Percentiles rank a stretch among this genome's conserved stretches.
These are phyloP conservation scores for Eutolmus rufibarbis DNA, from an alignment of 2,888 invertebrate genomes.

Conservation along the genomic window DNA sequence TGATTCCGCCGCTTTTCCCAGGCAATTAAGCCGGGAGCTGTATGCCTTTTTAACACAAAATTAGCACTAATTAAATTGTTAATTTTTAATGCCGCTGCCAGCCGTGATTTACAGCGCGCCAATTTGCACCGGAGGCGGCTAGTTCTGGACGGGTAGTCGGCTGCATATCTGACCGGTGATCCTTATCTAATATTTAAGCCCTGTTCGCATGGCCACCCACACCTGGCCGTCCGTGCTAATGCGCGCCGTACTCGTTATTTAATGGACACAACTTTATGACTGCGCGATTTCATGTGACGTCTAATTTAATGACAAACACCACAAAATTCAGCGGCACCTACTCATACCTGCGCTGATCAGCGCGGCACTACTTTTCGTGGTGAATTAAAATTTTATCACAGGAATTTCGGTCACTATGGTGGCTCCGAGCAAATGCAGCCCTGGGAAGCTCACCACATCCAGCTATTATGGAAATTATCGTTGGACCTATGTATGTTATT, in stretches of 20 bases:
- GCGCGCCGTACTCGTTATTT: background rate
- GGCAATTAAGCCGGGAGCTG: background rate
- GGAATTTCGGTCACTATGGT: background rate
- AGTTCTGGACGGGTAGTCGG: background rate
- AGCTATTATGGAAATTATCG: background rate
- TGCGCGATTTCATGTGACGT: background rate
- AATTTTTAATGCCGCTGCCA: background rate
- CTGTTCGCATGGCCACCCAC: background rate
- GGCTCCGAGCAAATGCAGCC: background rate
- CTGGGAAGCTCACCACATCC: background rate
- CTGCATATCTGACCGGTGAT: background rate
- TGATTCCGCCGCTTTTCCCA: background rate
- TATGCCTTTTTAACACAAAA: background rate
- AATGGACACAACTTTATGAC: background rate
- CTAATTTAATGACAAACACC: background rate
- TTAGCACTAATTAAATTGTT: background rate
- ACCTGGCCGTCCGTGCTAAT: background rate
- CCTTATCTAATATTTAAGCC: background rate
- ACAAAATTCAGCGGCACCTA: background rate
- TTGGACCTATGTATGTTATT: background rate
- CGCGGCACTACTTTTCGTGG: background rate
- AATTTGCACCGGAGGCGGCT: background rate
- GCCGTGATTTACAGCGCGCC: background rate
- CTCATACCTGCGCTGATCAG: background rate
- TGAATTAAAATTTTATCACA: background rate